phyloP scores from a whole-genome alignment of 2,113 vertebrate genomes.

The Zootoca vivipara region DNA sequence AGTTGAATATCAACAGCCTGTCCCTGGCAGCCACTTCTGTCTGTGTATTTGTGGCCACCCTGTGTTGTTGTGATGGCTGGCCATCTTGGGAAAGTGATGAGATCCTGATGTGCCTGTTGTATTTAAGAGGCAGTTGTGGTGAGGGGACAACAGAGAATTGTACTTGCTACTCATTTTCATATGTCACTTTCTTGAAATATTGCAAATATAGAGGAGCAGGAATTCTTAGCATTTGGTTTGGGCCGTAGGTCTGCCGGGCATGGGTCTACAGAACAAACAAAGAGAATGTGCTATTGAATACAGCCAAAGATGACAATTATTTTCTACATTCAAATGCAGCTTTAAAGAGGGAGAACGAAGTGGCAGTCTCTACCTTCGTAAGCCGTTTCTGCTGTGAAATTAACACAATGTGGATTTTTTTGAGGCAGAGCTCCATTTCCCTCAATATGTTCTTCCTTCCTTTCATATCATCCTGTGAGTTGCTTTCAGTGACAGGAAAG shows the following conservation, averaged over 20 bases:
- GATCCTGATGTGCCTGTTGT: background rate
- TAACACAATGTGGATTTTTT: background rate
- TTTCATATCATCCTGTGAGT: background rate
- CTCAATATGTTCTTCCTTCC: background rate
- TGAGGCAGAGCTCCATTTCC: background rate
- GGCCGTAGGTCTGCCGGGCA: background rate
- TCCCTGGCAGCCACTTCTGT: background rate
- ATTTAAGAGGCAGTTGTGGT: background rate
- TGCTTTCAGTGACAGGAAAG: background rate
- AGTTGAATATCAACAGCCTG: background rate
- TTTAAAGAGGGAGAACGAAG: background rate
- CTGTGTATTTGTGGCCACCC: background rate
- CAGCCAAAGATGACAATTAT: background rate
- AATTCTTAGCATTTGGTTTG: background rate
- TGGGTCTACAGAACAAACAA: background rate
- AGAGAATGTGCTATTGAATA: background rate
- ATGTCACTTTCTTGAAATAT: background rate
- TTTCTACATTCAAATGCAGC: background rate
- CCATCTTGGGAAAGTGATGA: background rate
- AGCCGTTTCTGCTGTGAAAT: background rate
- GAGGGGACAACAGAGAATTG: background rate
- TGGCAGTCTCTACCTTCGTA: background rate
- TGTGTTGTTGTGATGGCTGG: background rate
- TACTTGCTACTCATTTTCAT: background rate
- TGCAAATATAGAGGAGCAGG: background rate